Conservation (phyloP, 2,888 invertebrate genomes). For the Drosophila bunnanda region DNA sequence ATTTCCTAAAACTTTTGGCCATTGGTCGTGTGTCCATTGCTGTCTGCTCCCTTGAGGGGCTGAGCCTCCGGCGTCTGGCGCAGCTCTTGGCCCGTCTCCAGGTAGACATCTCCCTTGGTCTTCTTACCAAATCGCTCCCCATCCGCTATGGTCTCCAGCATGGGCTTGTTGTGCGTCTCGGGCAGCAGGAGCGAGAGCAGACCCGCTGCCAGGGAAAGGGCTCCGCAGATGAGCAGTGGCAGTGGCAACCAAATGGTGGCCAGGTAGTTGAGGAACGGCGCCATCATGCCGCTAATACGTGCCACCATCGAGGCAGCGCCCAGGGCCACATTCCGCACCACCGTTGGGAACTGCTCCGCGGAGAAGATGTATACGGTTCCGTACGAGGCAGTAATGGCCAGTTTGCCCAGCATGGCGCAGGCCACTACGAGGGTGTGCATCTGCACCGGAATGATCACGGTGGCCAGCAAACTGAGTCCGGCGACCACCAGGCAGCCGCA, state of each 20-base stretch:
- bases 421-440: slow-evolving; percentile 86
- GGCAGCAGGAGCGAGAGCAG: slow-evolving; percentile 90
- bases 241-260: slow-evolving; percentile 87
- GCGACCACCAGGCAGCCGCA: slow-evolving; percentile 89
- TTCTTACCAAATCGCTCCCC: slow-evolving; percentile 88
- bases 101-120: slow-evolving; percentile 43
- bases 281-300: slow-evolving; percentile 88
- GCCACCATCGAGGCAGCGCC: slow-evolving; percentile 95
- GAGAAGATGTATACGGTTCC: slow-evolving; percentile 90
- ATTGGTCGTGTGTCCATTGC: slow-evolving; percentile 39
- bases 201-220: slow-evolving; percentile 89
- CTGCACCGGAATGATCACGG: slow-evolving; percentile 86
- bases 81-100: slow-evolving; percentile 68
- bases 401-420: slow-evolving; percentile 89
- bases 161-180: slow-evolving; percentile 90
- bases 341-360: slow-evolving; percentile 91
- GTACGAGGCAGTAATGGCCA: slow-evolving; percentile 90
- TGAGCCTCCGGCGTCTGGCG: slow-evolving; percentile 54
- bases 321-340: slow-evolving; percentile 93
- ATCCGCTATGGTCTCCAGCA: slow-evolving; percentile 93
- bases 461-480: slow-evolving; percentile 87
- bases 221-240: slow-evolving; percentile 90
- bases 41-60: slow-evolving; percentile 63
- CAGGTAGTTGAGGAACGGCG: slow-evolving; percentile 93
- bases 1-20: slow-evolving; percentile 48